Conservation (phyloP, 2,888 invertebrate genomes). For the Parnassius mnemosyne region DNA sequence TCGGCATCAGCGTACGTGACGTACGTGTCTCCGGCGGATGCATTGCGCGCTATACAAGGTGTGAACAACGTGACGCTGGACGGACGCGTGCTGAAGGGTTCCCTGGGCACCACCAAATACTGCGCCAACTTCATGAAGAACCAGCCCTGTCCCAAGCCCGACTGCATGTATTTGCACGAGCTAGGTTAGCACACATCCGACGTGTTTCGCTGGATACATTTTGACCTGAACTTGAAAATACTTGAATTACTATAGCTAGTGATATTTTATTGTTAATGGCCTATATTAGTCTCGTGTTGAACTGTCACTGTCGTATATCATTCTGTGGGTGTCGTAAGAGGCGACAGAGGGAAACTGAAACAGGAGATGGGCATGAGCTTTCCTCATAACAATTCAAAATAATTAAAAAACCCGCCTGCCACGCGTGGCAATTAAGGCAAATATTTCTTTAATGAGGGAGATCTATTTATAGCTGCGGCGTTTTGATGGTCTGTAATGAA, state of each 20-base stretch:
- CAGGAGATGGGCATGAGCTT: too few species aligned
- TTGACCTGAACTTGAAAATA: neutral
- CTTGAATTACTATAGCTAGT: neutral
- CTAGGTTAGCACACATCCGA: conserved; percentile 82
- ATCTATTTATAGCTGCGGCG: too few species aligned
- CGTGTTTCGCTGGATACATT: neutral
- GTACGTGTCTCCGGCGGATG: conserved; percentile 94
- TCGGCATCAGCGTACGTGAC: conserved; percentile 98
- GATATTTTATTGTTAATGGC: too few species aligned
- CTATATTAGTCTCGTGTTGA: too few species aligned
- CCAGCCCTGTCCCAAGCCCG: conserved; percentile 97
- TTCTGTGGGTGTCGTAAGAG: too few species aligned
- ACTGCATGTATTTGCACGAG: conserved; percentile 99
- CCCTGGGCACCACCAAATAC: conserved; percentile 99
- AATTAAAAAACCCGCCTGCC: too few species aligned
- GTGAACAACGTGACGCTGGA: conserved; percentile 98
- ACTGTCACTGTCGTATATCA: too few species aligned
- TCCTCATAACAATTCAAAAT: too few species aligned
- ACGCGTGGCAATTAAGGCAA: too few species aligned
- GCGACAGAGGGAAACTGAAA: too few species aligned
- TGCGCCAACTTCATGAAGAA: conserved; percentile 99
- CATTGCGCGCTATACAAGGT: conserved; percentile 96
- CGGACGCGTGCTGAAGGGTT: conserved; percentile 97
- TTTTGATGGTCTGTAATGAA: too few species aligned
- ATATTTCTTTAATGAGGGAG: too few species aligned